A percentile compares a stretch with the other conserved stretches of the same genome.
Conservation (phyloP, 2,888 invertebrate species). For the Adelphocoris suturalis region DNA sequence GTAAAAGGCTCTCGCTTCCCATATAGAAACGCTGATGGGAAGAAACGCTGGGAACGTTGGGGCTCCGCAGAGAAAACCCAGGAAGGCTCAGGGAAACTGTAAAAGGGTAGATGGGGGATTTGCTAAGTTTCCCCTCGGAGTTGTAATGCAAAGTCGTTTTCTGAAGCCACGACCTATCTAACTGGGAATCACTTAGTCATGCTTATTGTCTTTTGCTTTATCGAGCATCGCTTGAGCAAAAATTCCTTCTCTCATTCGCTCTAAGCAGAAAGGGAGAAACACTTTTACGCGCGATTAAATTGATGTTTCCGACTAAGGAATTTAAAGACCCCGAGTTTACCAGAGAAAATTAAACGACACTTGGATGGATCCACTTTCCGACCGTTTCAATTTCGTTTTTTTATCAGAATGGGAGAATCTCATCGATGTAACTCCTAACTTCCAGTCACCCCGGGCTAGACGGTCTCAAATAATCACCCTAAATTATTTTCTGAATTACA, state of each 20-base stretch:
- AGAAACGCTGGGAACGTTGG: background rate
- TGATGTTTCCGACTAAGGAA: slow-evolving; percentile 49
- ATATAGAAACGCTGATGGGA: slow-evolving; percentile 24
- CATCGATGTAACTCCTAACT: background rate
- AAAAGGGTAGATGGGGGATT: slow-evolving; percentile 57
- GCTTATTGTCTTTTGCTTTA: slow-evolving; percentile 61
- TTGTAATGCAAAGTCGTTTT: slow-evolving; percentile 60
- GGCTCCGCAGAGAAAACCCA: background rate
- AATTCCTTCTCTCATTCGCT: slow-evolving; percentile 22
- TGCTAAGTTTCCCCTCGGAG: slow-evolving; percentile 45
- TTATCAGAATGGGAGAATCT: background rate
- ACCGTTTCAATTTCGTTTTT: slow-evolving; percentile 40
- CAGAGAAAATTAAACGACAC: slow-evolving; percentile 50
- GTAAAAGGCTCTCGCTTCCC: slow-evolving; percentile 24
- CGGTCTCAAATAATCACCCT: background rate
- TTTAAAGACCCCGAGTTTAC: slow-evolving; percentile 30
- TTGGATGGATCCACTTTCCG: background rate
- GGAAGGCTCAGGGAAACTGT: slow-evolving; percentile 32
- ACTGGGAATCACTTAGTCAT: slow-evolving; percentile 60
- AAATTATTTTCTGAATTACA: background rate
- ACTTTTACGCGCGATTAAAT: slow-evolving; percentile 50
- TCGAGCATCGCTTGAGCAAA: slow-evolving; percentile 48
- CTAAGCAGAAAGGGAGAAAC: slow-evolving; percentile 10
- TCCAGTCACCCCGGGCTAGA: background rate
- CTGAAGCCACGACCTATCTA: slow-evolving; percentile 49